These are phyloP conservation scores for Encarsia formosa DNA, from an alignment of 2,888 invertebrate species.

Conservation along the genomic window DNA sequence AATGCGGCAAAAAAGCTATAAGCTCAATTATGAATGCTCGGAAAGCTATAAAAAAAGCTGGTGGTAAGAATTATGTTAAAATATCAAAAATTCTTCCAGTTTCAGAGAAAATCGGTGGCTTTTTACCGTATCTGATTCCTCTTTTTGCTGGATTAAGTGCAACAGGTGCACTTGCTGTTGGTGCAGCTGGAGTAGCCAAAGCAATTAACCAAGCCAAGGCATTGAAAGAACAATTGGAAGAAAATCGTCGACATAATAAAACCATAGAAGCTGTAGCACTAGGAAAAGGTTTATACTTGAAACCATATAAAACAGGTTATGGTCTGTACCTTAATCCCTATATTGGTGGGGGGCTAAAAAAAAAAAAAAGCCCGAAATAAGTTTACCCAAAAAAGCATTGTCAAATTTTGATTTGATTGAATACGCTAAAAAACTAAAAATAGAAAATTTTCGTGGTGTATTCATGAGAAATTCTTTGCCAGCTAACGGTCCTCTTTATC, in stretches of 20 bases:
- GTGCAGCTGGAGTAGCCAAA: constrained; percentile 42
- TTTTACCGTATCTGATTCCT: constrained; percentile 33
- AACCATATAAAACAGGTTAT: not conserved
- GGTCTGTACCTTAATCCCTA: not conserved
- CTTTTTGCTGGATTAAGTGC: constrained; percentile 34
- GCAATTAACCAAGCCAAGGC: constrained; percentile 40
- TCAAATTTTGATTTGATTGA: constrained; percentile 33
- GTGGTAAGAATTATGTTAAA: constrained; percentile 21
- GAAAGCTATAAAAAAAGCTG: constrained; percentile 9
- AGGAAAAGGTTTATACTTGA: constrained; percentile 29
- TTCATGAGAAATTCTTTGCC: not conserved
- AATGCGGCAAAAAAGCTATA: not conserved
- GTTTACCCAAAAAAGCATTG: constrained; percentile 36
- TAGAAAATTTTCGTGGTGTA: constrained; percentile 37
- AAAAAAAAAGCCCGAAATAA: constrained; percentile 11
- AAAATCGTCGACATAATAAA: constrained; percentile 41
- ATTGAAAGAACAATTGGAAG: constrained; percentile 37
- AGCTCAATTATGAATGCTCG: too few species aligned
- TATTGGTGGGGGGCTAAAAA: not conserved
- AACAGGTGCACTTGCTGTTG: constrained; percentile 41
- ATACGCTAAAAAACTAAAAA: constrained; percentile 28
- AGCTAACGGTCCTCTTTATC: not conserved
- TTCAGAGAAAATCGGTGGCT: constrained; percentile 23
- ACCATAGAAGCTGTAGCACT: constrained; percentile 45
- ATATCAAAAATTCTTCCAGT: too few species aligned